Percentiles rank a stretch among this genome's conserved stretches.
Conservation (phyloP, 2,888 invertebrate species). For the Hypsopygia costalis region DNA sequence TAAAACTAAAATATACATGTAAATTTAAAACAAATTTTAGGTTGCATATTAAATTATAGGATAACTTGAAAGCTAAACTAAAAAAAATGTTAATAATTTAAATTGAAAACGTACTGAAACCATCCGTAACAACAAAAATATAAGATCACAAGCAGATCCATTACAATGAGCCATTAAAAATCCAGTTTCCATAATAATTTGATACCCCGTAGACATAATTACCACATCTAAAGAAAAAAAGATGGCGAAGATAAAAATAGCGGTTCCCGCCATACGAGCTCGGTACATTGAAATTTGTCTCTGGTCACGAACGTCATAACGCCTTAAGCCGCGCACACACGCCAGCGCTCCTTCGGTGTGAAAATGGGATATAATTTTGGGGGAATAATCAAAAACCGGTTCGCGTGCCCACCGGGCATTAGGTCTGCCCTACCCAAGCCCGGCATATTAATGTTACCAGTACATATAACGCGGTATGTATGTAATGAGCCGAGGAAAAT, state of each 20-base stretch:
- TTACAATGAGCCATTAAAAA: background rate
- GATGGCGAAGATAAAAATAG: constrained; percentile 36
- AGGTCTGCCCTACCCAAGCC: constrained; percentile 65
- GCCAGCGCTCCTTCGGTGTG: constrained; percentile 56
- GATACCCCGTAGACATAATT: constrained; percentile 7
- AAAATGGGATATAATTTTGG: constrained; percentile 79
- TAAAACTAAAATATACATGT: too few species aligned
- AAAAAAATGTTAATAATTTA: too few species aligned
- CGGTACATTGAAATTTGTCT: constrained; percentile 48
- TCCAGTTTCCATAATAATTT: background rate
- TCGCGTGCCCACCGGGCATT: constrained; percentile 77
- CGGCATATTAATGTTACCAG: constrained; percentile 76
- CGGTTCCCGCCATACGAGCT: constrained; percentile 36
- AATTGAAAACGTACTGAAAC: too few species aligned
- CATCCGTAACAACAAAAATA: too few species aligned
- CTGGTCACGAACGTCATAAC: constrained; percentile 61
- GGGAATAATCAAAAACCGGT: constrained; percentile 75
- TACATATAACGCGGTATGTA: constrained; percentile 66
- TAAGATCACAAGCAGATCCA: too few species aligned
- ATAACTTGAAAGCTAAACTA: too few species aligned
- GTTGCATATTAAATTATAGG: too few species aligned
- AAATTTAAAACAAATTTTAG: too few species aligned
- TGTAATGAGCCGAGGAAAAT: constrained; percentile 79
- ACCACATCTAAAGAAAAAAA: constrained; percentile 14
- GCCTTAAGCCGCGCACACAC: constrained; percentile 53